Evolutionary conservation across 2,797 vertebrate species (phyloP).

Genomic region (Cetoscarus ocellatus): DNA sequence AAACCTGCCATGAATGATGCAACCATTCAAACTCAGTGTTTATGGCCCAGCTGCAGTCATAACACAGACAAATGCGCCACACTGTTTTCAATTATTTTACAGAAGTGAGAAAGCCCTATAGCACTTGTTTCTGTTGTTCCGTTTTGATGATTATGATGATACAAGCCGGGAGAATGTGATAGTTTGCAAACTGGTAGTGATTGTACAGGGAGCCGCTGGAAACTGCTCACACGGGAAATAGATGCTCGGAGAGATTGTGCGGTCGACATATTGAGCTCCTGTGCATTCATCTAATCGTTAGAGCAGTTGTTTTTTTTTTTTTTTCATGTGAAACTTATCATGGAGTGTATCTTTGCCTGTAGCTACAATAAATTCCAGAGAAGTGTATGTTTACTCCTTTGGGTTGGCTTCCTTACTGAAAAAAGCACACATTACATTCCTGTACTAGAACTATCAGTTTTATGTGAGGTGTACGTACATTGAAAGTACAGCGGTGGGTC

Average conservation of each 20-base stretch:
- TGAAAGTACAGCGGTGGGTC: too few relatives aligned
- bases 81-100: slow-evolving; percentile 67
- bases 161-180: slow-evolving; percentile 53
- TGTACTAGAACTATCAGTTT: too few relatives aligned
- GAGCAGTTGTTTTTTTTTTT: slow-evolving; percentile 24
- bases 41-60: slow-evolving; percentile 57
- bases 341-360: slow-evolving; percentile 19
- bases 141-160: slow-evolving; percentile 63
- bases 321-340: slow-evolving; percentile 37
- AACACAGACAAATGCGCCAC: slow-evolving; percentile 58
- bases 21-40: slow-evolving; percentile 47
- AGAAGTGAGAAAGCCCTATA: slow-evolving; percentile 55
- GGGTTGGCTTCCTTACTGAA: slow-evolving; percentile 31
- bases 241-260: slow-evolving; percentile 31
- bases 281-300: slow-evolving; percentile 46
- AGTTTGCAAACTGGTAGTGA: slow-evolving; percentile 44
- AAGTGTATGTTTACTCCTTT: slow-evolving; percentile 34
- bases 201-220: slow-evolving; percentile 30
- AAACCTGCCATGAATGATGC: slow-evolving; percentile 69
- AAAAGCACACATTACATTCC: slow-evolving; percentile 3
- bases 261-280: slow-evolving; percentile 38
- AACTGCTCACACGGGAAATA: slow-evolving; percentile 53
- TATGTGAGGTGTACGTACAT: too few relatives aligned
- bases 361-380: slow-evolving; percentile 46
- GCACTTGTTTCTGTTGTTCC: slow-evolving; percentile 56